These are phyloP conservation scores for Saccostrea echinata DNA, from an alignment of 1,140 invertebrate genomes.

Conservation along the genomic window DNA sequence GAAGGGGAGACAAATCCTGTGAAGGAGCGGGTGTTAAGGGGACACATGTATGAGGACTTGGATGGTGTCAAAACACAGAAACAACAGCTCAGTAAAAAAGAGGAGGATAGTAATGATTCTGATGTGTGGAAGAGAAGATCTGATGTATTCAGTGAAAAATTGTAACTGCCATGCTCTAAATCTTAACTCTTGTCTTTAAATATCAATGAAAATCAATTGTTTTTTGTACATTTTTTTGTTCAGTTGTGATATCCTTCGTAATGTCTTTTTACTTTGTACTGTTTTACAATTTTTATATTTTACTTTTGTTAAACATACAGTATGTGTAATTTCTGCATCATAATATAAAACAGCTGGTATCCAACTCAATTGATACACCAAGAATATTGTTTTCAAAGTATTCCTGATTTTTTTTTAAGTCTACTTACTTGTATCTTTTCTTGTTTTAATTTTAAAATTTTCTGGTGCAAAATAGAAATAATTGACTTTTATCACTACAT, in stretches of 20 bases:
- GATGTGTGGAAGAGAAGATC: slow-evolving; percentile 55
- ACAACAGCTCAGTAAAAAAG: slow-evolving; percentile 41
- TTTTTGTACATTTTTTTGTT: background rate
- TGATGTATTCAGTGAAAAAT: slow-evolving; percentile 42
- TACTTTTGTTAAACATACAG: background rate
- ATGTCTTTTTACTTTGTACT: background rate
- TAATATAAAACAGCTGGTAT: background rate
- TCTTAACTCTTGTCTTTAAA: no score
- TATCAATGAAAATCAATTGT: background rate
- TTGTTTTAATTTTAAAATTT: no score
- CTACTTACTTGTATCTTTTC: no score
- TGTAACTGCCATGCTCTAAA: background rate
- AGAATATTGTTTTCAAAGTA: background rate
- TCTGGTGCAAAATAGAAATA: no score
- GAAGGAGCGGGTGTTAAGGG: slow-evolving; percentile 59
- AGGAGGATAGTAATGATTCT: background rate
- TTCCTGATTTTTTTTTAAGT: no score
- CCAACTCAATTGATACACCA: background rate
- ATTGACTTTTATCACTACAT: no score
- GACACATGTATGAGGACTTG: slow-evolving; percentile 71
- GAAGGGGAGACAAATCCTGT: slow-evolving; percentile 48
- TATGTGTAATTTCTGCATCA: background rate
- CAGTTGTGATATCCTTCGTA: slow-evolving; percentile 25
- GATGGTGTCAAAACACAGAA: slow-evolving; percentile 59
- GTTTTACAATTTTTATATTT: background rate